Conservation (phyloP, 2,113 vertebrate species). For the Brienomyrus brachyistius region DNA sequence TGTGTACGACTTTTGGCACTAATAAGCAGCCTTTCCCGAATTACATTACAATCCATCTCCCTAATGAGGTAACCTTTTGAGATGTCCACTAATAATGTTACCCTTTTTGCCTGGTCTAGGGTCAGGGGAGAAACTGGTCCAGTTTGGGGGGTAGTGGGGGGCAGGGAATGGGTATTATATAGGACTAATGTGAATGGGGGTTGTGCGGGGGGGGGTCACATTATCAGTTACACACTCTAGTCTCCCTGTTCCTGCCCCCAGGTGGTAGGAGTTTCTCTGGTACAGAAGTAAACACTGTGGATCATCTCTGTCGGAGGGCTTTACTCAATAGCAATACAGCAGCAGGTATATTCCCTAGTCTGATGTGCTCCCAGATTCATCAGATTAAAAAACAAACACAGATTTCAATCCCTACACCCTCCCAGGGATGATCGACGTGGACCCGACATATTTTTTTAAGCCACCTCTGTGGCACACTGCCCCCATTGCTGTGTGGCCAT, state of each 20-base stretch:
- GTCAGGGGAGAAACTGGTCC: not conserved
- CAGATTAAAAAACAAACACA: not conserved
- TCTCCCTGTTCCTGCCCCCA: not conserved
- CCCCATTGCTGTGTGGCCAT: not conserved
- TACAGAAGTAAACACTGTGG: not conserved
- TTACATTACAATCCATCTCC: conserved; percentile 14
- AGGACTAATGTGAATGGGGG: not conserved
- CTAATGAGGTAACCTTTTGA: conserved; percentile 17
- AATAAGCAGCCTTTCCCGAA: conserved; percentile 4
- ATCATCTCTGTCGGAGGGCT: not conserved
- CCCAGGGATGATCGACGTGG: not conserved
- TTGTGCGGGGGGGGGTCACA: not conserved
- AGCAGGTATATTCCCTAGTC: not conserved
- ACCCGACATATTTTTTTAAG: not conserved
- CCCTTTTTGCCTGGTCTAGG: not conserved
- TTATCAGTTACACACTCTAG: not conserved
- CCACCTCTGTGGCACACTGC: not conserved
- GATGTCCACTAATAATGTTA: conserved; percentile 16
- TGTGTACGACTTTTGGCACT: conserved; percentile 2
- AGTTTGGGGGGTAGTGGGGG: not conserved
- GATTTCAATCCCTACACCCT: not conserved
- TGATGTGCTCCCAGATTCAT: not conserved
- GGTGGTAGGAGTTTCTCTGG: not conserved
- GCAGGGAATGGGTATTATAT: not conserved
- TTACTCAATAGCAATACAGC: not conserved